Evolutionary conservation across 2,113 vertebrate genomes (phyloP).

Genomic region (Tricholaema leucomelas): DNA sequence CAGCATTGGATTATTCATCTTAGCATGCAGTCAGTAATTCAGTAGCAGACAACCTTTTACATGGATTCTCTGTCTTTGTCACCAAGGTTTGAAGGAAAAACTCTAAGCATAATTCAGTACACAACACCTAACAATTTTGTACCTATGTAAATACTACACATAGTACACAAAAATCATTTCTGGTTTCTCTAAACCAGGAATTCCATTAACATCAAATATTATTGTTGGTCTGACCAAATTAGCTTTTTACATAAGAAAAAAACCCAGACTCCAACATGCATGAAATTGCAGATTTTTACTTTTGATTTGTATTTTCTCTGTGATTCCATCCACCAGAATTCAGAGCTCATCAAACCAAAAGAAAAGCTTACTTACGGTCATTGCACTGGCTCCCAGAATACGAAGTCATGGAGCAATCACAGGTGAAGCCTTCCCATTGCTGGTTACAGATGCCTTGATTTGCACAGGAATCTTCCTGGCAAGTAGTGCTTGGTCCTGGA

Average conservation of each 20-base stretch:
- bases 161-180: not conserved
- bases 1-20: not conserved
- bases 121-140: not conserved
- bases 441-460: conserved; percentile 98
- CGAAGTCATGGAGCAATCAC: conserved; percentile 98
- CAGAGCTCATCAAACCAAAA: not conserved
- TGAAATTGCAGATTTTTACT: not conserved
- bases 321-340: not conserved
- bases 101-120: not conserved
- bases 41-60: not conserved
- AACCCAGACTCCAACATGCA: not conserved
- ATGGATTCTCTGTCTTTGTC: not conserved
- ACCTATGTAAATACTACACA: not conserved
- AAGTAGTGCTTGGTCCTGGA: conserved; percentile 92
- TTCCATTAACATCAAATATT: not conserved
- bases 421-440: conserved; percentile 97
- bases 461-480: conserved; percentile 95
- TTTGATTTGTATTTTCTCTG: not conserved
- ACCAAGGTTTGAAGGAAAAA: not conserved
- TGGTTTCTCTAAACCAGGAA: not conserved
- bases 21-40: not conserved
- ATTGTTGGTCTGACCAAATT: not conserved
- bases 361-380: conserved; percentile 88
- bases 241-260: not conserved
- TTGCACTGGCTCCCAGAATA: conserved; percentile 95